Evolutionary conservation across 1,140 invertebrate genomes (phyloP).

Genomic region (Ganaspis sp.): DNA sequence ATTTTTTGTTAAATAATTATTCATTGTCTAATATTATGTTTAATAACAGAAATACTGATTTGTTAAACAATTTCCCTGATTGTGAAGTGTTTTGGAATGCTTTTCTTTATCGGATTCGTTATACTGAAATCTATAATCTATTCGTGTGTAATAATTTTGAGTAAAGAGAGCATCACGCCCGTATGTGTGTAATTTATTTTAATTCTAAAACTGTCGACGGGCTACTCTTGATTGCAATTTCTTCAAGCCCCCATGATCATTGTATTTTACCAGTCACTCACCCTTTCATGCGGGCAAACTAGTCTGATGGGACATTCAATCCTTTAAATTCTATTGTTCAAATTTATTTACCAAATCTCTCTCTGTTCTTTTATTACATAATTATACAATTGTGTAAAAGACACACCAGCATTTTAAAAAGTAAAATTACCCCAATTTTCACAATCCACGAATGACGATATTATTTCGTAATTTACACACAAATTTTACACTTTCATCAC

Average conservation of each 20-base stretch:
- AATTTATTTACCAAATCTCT: not conserved
- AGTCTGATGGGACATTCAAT: not conserved
- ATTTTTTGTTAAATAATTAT: too few species aligned
- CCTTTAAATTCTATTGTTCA: slow-evolving; percentile 8
- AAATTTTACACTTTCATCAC: too few species aligned
- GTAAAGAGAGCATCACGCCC: slow-evolving; percentile 24
- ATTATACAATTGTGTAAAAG: too few species aligned
- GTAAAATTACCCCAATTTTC: too few species aligned
- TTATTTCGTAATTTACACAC: too few species aligned
- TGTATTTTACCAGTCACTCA: slow-evolving; percentile 19
- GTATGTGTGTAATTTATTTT: slow-evolving; percentile 30
- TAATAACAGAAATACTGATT: too few species aligned
- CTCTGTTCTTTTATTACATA: not conserved
- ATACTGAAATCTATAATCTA: not conserved
- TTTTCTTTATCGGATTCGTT: not conserved
- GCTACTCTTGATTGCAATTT: slow-evolving; percentile 17
- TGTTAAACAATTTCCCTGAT: too few species aligned
- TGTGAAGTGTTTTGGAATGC: not conserved
- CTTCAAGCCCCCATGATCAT: slow-evolving; percentile 20
- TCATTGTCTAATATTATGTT: too few species aligned
- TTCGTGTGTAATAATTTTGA: slow-evolving; percentile 18
- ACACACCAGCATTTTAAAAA: too few species aligned
- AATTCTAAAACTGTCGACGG: slow-evolving; percentile 21
- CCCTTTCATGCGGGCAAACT: slow-evolving; percentile 26
- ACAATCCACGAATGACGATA: too few species aligned